These are phyloP conservation scores for Microplitis deprimator DNA, from an alignment of 2,888 invertebrate species.

Conservation along the genomic window DNA sequence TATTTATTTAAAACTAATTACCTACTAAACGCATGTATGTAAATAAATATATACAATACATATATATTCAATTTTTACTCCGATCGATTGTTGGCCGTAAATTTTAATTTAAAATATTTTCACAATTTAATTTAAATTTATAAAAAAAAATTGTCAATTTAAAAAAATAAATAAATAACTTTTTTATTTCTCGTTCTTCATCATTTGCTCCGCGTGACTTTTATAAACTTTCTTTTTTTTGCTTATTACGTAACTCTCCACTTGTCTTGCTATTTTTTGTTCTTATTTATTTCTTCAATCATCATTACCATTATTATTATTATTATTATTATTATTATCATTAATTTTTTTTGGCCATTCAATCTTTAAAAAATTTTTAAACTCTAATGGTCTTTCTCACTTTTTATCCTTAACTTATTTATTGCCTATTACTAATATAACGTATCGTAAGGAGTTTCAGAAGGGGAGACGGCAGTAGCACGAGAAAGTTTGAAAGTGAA, in stretches of 20 bases:
- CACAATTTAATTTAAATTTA: no score
- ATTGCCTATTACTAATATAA: conserved; percentile 15
- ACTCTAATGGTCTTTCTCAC: neutral
- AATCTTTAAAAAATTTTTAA: neutral
- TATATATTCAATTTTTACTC: no score
- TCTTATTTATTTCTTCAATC: conserved; percentile 10
- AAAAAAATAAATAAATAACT: neutral
- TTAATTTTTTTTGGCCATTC: neutral
- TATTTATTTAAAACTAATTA: neutral
- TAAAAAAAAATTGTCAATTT: neutral
- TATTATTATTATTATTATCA: neutral
- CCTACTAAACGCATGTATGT: neutral
- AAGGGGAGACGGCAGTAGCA: conserved; percentile 12
- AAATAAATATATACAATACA: neutral
- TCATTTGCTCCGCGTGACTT: conserved; percentile 22
- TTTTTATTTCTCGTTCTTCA: conserved; percentile 1
- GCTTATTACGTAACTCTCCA: conserved; percentile 13
- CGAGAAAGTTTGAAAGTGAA: conserved; percentile 52
- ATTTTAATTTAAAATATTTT: no score
- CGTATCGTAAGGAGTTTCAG: neutral
- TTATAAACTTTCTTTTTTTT: conserved; percentile 30
- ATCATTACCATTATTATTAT: neutral
- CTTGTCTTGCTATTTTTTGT: conserved; percentile 21
- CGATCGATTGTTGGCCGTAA: no score
- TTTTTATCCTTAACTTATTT: conserved; percentile 4